These are phyloP conservation scores for Caiman crocodilus DNA, from an alignment of 2,797 vertebrate genomes.

Conservation along the genomic window DNA sequence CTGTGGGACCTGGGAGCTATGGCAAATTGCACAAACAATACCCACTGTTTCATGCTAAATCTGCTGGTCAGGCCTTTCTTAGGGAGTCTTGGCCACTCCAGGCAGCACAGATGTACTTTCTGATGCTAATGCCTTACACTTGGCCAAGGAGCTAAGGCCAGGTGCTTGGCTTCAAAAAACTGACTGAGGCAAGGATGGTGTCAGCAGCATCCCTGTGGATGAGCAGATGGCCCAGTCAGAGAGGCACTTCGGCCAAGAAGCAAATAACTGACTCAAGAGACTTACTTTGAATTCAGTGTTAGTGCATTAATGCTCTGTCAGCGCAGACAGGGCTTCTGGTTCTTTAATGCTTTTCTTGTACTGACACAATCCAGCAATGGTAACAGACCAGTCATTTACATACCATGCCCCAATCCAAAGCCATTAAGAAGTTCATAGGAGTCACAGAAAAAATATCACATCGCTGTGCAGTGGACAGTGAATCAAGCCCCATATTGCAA, in stretches of 20 bases:
- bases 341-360: background rate
- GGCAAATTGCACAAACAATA: background rate
- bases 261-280: background rate
- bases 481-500: background rate
- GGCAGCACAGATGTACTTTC: background rate
- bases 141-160: background rate
- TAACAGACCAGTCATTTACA: accelerated
- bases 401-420: background rate
- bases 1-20: background rate
- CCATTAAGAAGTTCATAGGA: background rate
- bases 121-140: background rate
- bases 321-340: background rate
- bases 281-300: background rate
- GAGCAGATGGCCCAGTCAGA: background rate
- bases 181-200: background rate
- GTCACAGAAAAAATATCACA: background rate
- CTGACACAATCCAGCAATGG: background rate
- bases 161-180: background rate
- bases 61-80: background rate
- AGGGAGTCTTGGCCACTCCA: background rate
- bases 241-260: background rate
- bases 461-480: background rate
- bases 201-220: background rate
- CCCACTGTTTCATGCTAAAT: background rate
- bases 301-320: background rate